Evolutionary conservation across 2,888 invertebrate genomes (phyloP).

Genomic region (Buathra laborator): DNA sequence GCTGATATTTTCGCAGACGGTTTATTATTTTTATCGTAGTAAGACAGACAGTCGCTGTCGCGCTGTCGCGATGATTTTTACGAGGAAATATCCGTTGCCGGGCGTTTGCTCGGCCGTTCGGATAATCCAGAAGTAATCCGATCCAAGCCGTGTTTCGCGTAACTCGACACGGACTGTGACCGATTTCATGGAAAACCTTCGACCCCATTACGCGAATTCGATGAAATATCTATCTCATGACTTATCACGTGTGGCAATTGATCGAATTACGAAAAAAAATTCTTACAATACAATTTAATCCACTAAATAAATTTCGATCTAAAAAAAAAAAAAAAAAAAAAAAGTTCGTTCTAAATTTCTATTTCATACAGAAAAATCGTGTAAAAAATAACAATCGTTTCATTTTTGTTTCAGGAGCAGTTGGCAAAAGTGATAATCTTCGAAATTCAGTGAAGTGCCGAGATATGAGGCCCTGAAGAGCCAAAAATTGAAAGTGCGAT

Average conservation of each 20-base stretch:
- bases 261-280: neutral
- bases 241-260: neutral
- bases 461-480: slow-evolving; percentile 49
- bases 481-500: neutral
- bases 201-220: slow-evolving; percentile 64
- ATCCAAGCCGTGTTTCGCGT: slow-evolving; percentile 35
- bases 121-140: slow-evolving; percentile 65
- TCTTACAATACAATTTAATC: neutral
- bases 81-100: slow-evolving; percentile 6
- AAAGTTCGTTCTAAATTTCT: neutral
- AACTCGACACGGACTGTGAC: slow-evolving; percentile 62
- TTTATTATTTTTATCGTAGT: slow-evolving; percentile 39
- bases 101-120: slow-evolving; percentile 49
- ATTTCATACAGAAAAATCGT: neutral
- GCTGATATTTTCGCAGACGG: slow-evolving; percentile 3
- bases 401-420: slow-evolving; percentile 56
- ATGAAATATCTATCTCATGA: slow-evolving; percentile 5
- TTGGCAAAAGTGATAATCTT: slow-evolving; percentile 32
- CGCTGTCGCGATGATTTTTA: slow-evolving; percentile 46
- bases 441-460: slow-evolving; percentile 40
- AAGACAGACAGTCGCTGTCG: slow-evolving; percentile 28
- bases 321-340: no score
- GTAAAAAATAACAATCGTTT: neutral
- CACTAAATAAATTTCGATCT: neutral
- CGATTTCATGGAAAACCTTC: slow-evolving; percentile 51